Evolutionary conservation across 2,113 vertebrate genomes (phyloP).

Genomic region (Lathamus discolor): DNA sequence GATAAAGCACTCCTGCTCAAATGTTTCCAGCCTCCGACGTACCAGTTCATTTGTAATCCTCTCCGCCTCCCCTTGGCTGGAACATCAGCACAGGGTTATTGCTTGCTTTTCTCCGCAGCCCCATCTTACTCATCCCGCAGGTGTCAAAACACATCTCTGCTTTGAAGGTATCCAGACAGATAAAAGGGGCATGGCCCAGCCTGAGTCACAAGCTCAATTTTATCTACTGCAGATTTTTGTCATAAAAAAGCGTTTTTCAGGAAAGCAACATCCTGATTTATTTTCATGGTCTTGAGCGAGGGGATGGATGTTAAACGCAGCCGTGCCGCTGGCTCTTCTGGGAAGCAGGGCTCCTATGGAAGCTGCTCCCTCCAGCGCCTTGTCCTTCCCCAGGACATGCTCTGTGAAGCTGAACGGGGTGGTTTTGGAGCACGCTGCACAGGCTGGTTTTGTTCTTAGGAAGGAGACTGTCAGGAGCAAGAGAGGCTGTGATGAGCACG

Average conservation of each 20-base stretch:
- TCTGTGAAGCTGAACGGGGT: background rate
- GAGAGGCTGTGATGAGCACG: background rate
- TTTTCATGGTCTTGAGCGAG: accelerated
- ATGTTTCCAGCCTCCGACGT: background rate
- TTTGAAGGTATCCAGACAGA: background rate
- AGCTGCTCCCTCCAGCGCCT: background rate
- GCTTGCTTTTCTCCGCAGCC: background rate
- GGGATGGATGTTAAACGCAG: background rate
- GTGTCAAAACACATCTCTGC: background rate
- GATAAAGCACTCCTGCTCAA: conserved; percentile 31
- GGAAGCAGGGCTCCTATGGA: background rate
- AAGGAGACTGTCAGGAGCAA: background rate
- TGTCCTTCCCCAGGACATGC: background rate
- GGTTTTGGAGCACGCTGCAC: accelerated
- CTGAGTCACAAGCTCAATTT: background rate
- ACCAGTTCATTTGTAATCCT: conserved; percentile 20
- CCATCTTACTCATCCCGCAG: background rate
- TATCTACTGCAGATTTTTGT: background rate
- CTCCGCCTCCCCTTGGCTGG: background rate
- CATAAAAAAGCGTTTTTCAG: background rate
- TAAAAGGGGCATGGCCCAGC: background rate
- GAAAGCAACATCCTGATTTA: background rate
- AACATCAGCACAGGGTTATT: background rate
- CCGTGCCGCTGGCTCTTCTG: accelerated
- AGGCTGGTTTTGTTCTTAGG: background rate